phyloP scores from a whole-genome alignment of 1,140 invertebrate genomes.

The Drosophila burlai region DNA sequence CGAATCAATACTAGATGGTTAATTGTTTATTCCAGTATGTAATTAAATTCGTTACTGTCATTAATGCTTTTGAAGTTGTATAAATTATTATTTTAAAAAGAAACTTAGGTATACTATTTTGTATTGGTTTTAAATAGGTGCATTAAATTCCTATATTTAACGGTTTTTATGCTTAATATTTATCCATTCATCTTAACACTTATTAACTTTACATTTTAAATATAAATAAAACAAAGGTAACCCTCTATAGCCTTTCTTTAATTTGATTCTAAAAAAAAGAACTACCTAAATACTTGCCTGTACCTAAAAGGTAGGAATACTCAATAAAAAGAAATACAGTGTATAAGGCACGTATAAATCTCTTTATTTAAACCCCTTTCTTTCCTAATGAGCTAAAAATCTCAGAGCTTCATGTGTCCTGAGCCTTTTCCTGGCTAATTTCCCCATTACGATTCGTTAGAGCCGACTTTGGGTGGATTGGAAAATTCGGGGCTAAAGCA shows the following conservation, averaged over 20 bases:
- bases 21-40: no score
- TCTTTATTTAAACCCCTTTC: not conserved
- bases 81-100: not conserved
- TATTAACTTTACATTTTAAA: no score
- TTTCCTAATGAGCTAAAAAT: not conserved
- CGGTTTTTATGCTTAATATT: no score
- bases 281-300: no score
- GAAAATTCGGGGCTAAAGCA: constrained; percentile 17
- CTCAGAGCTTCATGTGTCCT: constrained; percentile 11
- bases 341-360: not conserved
- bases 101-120: no score
- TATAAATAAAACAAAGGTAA: no score
- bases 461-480: constrained; percentile 34
- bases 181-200: no score
- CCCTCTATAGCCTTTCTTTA: no score
- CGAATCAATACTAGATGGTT: not conserved
- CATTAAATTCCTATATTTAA: no score
- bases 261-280: no score
- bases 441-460: constrained; percentile 75
- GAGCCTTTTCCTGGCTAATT: constrained; percentile 55
- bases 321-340: not conserved
- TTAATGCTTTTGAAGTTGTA: no score
- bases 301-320: not conserved
- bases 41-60: not conserved
- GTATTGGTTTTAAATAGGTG: no score